A percentile compares a stretch with the other conserved stretches of the same genome.
phyloP scores from a whole-genome alignment of 2,113 vertebrate species.

The Oncorhynchus tshawytscha region DNA sequence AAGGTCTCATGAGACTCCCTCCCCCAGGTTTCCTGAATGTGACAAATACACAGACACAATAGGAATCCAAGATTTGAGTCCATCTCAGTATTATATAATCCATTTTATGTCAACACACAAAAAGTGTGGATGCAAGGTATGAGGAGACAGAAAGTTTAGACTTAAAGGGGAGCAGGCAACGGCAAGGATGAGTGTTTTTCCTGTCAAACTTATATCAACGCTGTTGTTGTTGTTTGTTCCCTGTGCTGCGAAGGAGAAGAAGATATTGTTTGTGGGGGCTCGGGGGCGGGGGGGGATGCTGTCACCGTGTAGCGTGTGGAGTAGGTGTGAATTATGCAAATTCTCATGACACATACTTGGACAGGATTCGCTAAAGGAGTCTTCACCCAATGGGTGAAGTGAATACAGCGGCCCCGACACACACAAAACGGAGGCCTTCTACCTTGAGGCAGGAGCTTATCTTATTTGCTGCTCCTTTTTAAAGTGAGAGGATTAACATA shows the following conservation, averaged over 20 bases:
- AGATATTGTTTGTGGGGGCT: slow-evolving; percentile 27
- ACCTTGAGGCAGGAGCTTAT: slow-evolving; percentile 42
- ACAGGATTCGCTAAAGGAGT: slow-evolving; percentile 39
- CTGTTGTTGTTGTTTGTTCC: slow-evolving; percentile 15
- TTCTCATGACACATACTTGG: slow-evolving; percentile 62
- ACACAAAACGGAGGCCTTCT: slow-evolving; percentile 8
- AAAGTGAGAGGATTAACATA: slow-evolving; percentile 72
- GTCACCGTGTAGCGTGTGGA: slow-evolving; percentile 26
- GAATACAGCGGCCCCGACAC: slow-evolving; percentile 9
- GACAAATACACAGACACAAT: slow-evolving; percentile 36
- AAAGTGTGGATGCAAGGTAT: neutral
- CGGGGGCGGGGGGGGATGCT: neutral
- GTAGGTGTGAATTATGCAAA: slow-evolving; percentile 75
- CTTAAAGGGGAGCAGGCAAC: neutral
- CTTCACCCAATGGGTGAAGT: slow-evolving; percentile 37
- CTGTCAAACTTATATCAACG: neutral
- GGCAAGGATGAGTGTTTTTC: neutral
- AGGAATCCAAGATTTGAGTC: slow-evolving; percentile 45
- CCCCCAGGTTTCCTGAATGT: slow-evolving; percentile 51
- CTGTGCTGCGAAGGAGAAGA: slow-evolving; percentile 14
- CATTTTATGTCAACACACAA: slow-evolving; percentile 13
- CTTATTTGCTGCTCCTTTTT: slow-evolving; percentile 42
- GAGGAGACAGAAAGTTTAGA: neutral
- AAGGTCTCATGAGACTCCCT: slow-evolving; percentile 43
- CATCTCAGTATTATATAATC: slow-evolving; percentile 36